These are phyloP conservation scores for Coelinius sp. DNA, from an alignment of 2,888 invertebrate species.

Conservation along the genomic window DNA sequence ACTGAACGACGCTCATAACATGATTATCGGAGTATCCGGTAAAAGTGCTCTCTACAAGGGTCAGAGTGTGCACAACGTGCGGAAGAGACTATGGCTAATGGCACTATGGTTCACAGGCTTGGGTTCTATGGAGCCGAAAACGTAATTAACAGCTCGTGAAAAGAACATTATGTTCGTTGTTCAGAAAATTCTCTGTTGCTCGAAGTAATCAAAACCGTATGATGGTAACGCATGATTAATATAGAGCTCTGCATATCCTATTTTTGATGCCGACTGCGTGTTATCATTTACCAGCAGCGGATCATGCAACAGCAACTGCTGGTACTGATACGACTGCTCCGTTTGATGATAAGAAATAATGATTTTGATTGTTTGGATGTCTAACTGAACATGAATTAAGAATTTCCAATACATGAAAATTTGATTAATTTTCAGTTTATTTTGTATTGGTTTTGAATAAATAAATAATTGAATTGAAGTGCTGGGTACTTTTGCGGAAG, in stretches of 20 bases:
- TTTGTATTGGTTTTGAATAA: background rate
- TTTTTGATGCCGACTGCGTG: background rate
- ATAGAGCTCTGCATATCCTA: background rate
- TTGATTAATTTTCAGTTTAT: no score
- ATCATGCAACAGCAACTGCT: background rate
- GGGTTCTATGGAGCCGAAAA: conserved; percentile 35
- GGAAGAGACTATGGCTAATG: background rate
- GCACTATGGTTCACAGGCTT: background rate
- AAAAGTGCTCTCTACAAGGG: background rate
- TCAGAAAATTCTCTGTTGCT: no score
- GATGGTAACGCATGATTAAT: background rate
- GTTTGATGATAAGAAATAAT: background rate
- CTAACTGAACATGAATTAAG: no score
- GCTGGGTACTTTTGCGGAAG: background rate
- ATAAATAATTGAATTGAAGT: no score
- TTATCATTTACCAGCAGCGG: background rate
- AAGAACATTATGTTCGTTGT: background rate
- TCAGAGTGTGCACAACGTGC: background rate
- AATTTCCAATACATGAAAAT: background rate
- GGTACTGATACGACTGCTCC: background rate
- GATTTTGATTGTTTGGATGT: no score
- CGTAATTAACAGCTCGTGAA: conserved; percentile 50
- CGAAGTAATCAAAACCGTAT: background rate
- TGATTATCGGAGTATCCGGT: background rate
- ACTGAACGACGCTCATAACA: background rate